Percentiles rank a stretch among this genome's conserved stretches.
Conservation (phyloP, 2,888 invertebrate species). For the Cataglyphis altisquamis region DNA sequence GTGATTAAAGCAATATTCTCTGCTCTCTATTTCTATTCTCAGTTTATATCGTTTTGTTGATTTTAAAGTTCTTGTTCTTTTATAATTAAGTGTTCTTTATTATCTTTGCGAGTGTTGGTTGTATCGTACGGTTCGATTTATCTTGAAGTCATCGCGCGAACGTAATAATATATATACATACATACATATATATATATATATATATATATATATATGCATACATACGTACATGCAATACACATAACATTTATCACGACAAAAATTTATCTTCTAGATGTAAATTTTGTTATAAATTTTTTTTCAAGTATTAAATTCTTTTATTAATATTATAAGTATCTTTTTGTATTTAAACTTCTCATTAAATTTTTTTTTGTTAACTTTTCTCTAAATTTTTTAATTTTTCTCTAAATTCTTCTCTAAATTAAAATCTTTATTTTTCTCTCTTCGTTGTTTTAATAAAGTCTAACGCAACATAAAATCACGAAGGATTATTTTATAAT, state of each 20-base stretch:
- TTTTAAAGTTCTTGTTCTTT: too few relatives aligned
- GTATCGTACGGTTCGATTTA: too few relatives aligned
- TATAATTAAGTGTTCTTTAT: too few relatives aligned
- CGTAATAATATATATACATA: too few relatives aligned
- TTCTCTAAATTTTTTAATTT: not conserved
- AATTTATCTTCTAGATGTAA: not conserved
- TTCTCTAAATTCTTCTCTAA: too few relatives aligned
- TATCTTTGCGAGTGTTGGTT: too few relatives aligned
- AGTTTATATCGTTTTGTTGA: too few relatives aligned
- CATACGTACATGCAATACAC: not conserved
- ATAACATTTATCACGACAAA: not conserved
- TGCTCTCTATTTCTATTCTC: too few relatives aligned
- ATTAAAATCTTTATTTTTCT: not conserved
- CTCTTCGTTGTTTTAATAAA: slow-evolving; percentile 13
- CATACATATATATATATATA: too few relatives aligned
- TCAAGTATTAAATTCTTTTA: not conserved
- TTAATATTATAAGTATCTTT: slow-evolving; percentile 7
- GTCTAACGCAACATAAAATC: slow-evolving; percentile 22
- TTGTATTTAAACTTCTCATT: slow-evolving; percentile 17
- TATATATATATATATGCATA: too few relatives aligned
- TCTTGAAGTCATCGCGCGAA: too few relatives aligned
- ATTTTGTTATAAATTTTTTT: not conserved
- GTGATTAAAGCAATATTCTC: too few relatives aligned
- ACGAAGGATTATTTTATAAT: slow-evolving; percentile 38
- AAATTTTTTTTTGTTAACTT: slow-evolving; percentile 5